Evolutionary conservation across 92 coral and sea anemone species (phyloP).

Genomic region (Siderastrea radians): DNA sequence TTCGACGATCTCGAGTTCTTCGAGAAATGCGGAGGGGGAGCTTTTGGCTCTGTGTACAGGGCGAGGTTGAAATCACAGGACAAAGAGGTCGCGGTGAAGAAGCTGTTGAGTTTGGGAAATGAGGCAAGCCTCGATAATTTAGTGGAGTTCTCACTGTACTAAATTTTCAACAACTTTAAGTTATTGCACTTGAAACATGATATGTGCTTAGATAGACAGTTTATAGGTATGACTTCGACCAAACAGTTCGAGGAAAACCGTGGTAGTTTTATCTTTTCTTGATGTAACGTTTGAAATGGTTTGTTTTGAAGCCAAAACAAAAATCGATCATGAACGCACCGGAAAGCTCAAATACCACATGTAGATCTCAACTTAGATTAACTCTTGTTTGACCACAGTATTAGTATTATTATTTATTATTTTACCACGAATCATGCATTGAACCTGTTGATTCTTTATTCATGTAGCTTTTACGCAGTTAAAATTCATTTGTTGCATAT

Average conservation of each 20-base stretch:
- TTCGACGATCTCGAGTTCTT: conserved; percentile 83
- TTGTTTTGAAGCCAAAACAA: not conserved
- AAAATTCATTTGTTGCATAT: no score
- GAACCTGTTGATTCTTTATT: not conserved
- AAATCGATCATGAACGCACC: no score
- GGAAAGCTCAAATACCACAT: no score
- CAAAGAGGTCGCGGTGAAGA: conserved; percentile 88
- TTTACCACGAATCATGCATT: no score
- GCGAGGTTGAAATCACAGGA: conserved; percentile 81
- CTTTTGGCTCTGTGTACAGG: conserved; percentile 87
- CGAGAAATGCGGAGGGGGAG: conserved; percentile 90
- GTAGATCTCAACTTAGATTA: no score
- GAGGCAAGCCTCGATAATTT: conserved; percentile 59
- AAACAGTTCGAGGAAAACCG: no score
- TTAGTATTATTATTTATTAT: no score
- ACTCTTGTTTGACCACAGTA: no score
- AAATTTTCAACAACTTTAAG: no score
- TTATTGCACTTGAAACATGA: not conserved
- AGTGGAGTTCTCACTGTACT: no score
- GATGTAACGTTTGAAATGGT: not conserved
- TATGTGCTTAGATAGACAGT: not conserved
- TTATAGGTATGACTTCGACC: not conserved
- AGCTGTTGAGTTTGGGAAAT: conserved; percentile 76
- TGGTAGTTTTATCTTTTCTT: not conserved
- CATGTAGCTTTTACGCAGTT: not conserved